phyloP scores from a whole-genome alignment of 2,888 invertebrate species.

The Aleiodes testaceus region DNA sequence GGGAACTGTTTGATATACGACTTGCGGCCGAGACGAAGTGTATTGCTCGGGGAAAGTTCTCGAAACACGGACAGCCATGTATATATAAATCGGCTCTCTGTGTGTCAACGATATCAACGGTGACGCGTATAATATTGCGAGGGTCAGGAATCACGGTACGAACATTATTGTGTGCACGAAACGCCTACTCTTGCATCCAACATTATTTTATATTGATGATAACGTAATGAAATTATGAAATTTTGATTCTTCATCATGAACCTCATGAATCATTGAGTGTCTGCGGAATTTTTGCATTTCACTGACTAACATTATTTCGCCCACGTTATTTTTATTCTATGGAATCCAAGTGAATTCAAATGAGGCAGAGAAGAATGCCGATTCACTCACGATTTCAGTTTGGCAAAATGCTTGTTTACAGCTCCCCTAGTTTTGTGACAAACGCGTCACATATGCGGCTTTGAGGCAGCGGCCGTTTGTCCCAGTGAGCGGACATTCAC shows the following conservation, averaged over 20 bases:
- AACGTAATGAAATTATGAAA: not conserved
- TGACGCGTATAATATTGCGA: not conserved
- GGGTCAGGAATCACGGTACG: slow-evolving; percentile 28
- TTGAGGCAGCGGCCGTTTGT: slow-evolving; percentile 63
- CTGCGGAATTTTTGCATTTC: no score
- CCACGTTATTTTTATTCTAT: not conserved
- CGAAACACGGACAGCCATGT: not conserved
- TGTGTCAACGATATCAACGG: not conserved
- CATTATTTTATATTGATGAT: not conserved
- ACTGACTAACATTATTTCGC: no score
- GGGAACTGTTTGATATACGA: not conserved
- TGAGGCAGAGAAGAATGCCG: not conserved
- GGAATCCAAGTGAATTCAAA: not conserved
- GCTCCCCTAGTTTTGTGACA: slow-evolving; percentile 44
- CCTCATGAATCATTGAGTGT: no score
- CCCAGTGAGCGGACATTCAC: slow-evolving; percentile 73
- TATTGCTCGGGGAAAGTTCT: not conserved
- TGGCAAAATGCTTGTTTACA: slow-evolving; percentile 41
- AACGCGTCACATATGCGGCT: slow-evolving; percentile 50
- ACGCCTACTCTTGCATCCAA: not conserved
- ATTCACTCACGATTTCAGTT: slow-evolving; percentile 2
- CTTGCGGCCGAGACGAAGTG: not conserved
- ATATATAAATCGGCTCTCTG: not conserved
- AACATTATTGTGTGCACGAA: not conserved
- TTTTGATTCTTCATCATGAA: not conserved